phyloP scores from a whole-genome alignment of 2,888 invertebrate species.

The Nemapogon koenigi region DNA sequence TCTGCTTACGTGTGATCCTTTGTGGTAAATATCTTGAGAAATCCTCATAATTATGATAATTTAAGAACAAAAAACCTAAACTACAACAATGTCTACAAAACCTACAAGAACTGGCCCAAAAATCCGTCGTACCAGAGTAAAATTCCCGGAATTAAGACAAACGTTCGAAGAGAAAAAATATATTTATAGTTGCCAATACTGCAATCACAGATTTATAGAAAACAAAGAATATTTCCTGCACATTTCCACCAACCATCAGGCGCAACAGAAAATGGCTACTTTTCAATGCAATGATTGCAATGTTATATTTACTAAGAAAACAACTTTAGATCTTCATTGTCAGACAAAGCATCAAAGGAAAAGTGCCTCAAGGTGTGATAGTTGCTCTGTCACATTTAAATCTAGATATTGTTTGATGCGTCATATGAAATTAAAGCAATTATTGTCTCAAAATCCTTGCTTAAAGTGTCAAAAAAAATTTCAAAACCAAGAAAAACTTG shows the following conservation, averaged over 20 bases:
- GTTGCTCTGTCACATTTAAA: slow-evolving; percentile 49
- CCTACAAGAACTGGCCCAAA: slow-evolving; percentile 40
- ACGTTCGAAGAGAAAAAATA: too few species aligned
- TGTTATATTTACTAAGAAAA: slow-evolving; percentile 42
- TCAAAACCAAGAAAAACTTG: slow-evolving; percentile 33
- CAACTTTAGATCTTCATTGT: slow-evolving; percentile 39
- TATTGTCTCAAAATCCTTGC: slow-evolving; percentile 43
- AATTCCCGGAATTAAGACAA: too few species aligned
- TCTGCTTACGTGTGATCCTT: slow-evolving; percentile 12
- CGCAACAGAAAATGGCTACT: slow-evolving; percentile 40
- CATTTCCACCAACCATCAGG: slow-evolving; percentile 49
- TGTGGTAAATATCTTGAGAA: too few species aligned
- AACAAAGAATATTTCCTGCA: slow-evolving; percentile 54
- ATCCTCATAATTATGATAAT: neutral
- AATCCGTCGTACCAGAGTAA: slow-evolving; percentile 48
- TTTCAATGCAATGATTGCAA: slow-evolving; percentile 51
- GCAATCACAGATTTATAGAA: slow-evolving; percentile 45
- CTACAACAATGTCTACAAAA: slow-evolving; percentile 49
- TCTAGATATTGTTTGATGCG: slow-evolving; percentile 48
- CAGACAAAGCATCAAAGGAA: slow-evolving; percentile 23
- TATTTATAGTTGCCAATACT: slow-evolving; percentile 49
- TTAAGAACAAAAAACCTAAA: slow-evolving; percentile 1
- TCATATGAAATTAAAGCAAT: slow-evolving; percentile 45
- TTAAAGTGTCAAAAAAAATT: slow-evolving; percentile 51
- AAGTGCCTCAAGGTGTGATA: slow-evolving; percentile 47